These are phyloP conservation scores for Capreolus pygargus DNA, from an alignment of 2,113 vertebrate genomes.

Conservation along the genomic window DNA sequence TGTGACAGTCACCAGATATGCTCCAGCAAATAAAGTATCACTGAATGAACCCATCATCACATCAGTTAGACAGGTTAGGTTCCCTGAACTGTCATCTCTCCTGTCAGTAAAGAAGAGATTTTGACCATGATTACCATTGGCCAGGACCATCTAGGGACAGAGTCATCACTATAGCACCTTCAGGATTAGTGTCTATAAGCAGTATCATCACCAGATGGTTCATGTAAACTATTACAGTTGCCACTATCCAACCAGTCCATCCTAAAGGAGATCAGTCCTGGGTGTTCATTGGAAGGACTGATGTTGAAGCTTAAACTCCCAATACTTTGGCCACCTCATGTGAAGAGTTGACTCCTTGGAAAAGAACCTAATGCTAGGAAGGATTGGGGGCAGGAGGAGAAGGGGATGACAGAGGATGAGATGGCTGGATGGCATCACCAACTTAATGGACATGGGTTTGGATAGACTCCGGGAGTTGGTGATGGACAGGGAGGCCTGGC, in stretches of 20 bases:
- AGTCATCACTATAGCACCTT: not conserved
- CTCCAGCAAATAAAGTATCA: not conserved
- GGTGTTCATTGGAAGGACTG: no score
- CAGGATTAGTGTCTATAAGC: not conserved
- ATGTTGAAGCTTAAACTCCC: no score
- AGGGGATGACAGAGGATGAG: no score
- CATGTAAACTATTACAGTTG: not conserved
- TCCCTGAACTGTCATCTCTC: not conserved
- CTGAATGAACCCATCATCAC: not conserved
- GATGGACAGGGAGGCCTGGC: no score
- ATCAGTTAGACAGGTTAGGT: not conserved
- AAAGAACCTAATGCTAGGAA: no score
- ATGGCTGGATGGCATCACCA: no score
- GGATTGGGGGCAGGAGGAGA: no score
- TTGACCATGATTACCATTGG: rapidly evolving
- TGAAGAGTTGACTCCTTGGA: no score
- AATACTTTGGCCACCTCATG: no score
- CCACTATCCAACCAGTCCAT: not conserved
- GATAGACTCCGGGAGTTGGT: no score
- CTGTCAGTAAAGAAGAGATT: not conserved
- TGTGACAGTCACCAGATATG: not conserved
- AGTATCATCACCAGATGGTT: not conserved
- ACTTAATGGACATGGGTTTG: no score
- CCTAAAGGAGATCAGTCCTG: no score
- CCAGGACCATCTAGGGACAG: not conserved